Percentiles rank a stretch among this genome's conserved stretches.
Evolutionary conservation across 92 coral and sea anemone genomes (phyloP).

Genomic region (Porites rus): DNA sequence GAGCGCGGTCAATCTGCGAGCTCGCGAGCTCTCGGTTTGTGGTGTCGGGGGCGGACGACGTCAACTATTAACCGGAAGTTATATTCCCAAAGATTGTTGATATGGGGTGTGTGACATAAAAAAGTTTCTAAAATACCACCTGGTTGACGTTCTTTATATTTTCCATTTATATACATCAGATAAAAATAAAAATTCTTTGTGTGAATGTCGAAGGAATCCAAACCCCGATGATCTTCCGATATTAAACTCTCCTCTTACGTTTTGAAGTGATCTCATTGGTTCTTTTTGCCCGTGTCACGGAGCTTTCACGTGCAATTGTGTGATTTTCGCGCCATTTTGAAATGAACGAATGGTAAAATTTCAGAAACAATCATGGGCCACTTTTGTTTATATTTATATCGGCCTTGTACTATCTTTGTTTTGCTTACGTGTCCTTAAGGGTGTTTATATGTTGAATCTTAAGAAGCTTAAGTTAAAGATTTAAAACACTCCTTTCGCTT

Average conservation of each 20-base stretch:
- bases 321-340: slow-evolving; percentile 38
- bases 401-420: slow-evolving; percentile 9
- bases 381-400: slow-evolving; percentile 2
- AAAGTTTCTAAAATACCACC: too few species aligned
- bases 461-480: not conserved
- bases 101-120: too few species aligned
- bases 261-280: slow-evolving; percentile 28
- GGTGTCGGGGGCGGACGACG: too few species aligned
- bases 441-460: not conserved
- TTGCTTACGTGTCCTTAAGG: slow-evolving; percentile 31
- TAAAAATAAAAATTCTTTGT: too few species aligned
- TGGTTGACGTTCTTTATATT: too few species aligned
- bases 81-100: too few species aligned
- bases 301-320: not conserved
- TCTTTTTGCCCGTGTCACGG: not conserved
- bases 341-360: not conserved
- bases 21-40: too few species aligned
- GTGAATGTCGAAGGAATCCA: too few species aligned
- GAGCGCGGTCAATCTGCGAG: too few species aligned
- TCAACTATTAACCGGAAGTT: too few species aligned
- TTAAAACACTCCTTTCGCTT: not conserved
- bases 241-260: too few species aligned
- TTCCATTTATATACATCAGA: too few species aligned
- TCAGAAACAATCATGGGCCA: not conserved
- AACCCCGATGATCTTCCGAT: not conserved